A percentile compares a stretch with the other conserved stretches of the same genome.
phyloP scores from a whole-genome alignment of 1,140 invertebrate genomes.

The Hycleus cichorii region DNA sequence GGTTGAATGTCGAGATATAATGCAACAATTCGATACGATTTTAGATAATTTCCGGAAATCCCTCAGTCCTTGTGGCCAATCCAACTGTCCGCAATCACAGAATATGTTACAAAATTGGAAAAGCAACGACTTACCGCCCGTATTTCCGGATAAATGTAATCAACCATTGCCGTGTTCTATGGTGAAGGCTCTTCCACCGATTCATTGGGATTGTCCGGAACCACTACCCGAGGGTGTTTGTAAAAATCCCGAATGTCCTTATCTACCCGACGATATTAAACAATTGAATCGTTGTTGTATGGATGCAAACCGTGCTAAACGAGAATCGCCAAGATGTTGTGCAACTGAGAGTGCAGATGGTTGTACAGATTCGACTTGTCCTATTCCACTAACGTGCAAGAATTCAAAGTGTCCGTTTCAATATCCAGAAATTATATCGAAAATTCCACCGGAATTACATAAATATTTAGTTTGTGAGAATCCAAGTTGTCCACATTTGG shows the following conservation, averaged over 20 bases:
- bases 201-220: conserved; percentile 41
- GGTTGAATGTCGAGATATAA: conserved; percentile 31
- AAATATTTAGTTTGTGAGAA: neutral
- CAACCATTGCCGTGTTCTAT: conserved; percentile 20
- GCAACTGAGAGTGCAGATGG: neutral
- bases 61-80: conserved; percentile 34
- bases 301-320: neutral
- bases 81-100: conserved; percentile 30
- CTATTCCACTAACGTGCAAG: conserved; percentile 14
- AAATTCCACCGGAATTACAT: neutral
- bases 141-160: conserved; percentile 20
- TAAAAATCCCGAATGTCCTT: conserved; percentile 36
- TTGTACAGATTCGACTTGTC: conserved; percentile 25
- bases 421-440: neutral
- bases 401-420: conserved; percentile 30
- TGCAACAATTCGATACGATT: conserved; percentile 38
- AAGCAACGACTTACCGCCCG: conserved; percentile 12
- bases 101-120: conserved; percentile 11
- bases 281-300: conserved; percentile 10
- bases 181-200: conserved; percentile 26
- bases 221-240: conserved; percentile 35
- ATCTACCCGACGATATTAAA: conserved; percentile 11
- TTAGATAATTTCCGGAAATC: conserved; percentile 33
- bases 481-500: conserved; percentile 1
- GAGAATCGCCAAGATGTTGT: neutral